Evolutionary conservation across 1,140 invertebrate species (phyloP).

Genomic region (Protaetia brevitarsis): DNA sequence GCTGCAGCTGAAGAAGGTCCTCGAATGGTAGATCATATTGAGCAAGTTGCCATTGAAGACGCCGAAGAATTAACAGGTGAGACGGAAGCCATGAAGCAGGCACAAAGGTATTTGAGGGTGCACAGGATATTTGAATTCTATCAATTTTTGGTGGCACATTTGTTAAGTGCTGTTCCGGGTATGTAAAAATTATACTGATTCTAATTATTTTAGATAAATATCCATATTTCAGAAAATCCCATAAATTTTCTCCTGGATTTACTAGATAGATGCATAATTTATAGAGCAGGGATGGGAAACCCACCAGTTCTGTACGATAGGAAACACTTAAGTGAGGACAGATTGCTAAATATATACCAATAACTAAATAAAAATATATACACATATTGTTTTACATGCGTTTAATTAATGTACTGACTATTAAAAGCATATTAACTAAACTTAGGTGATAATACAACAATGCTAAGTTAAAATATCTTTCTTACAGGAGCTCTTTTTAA

Average conservation of each 20-base stretch:
- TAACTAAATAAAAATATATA: no score
- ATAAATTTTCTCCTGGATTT: slow-evolving; percentile 51
- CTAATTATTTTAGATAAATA: neutral
- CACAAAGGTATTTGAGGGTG: slow-evolving; percentile 45
- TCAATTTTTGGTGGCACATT: slow-evolving; percentile 51
- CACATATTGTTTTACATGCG: no score
- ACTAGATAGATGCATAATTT: slow-evolving; percentile 52
- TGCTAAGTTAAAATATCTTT: neutral
- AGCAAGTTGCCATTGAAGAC: slow-evolving; percentile 9
- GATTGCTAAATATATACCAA: neutral
- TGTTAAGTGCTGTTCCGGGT: slow-evolving; percentile 47
- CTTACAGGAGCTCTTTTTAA: slow-evolving; percentile 38
- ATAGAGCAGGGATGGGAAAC: slow-evolving; percentile 48
- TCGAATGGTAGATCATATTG: slow-evolving; percentile 5
- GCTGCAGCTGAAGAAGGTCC: neutral
- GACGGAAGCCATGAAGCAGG: slow-evolving; percentile 39
- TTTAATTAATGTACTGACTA: no score
- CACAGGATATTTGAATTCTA: slow-evolving; percentile 51
- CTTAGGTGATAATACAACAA: neutral
- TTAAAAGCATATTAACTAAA: neutral
- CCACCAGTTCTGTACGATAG: slow-evolving; percentile 49
- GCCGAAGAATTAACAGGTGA: slow-evolving; percentile 11
- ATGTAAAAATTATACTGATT: neutral
- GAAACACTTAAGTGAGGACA: slow-evolving; percentile 33
- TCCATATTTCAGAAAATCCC: slow-evolving; percentile 43